Conservation (phyloP, 2,797 vertebrate genomes). For the Thripadectes ignobilis region DNA sequence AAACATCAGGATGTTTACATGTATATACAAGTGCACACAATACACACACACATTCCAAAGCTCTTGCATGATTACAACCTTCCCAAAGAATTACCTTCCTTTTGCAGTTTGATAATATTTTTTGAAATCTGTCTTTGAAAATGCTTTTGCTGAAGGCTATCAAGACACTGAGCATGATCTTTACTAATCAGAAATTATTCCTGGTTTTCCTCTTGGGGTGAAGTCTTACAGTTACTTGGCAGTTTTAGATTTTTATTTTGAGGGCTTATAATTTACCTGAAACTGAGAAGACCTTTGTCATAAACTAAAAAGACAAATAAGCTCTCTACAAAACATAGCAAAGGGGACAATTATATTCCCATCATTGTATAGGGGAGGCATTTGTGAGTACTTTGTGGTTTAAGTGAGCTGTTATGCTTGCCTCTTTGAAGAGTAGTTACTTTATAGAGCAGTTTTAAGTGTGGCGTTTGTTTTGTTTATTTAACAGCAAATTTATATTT, state of each 20-base stretch:
- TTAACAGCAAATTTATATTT: neutral
- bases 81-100: neutral
- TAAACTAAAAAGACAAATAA: constrained; percentile 1
- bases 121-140: neutral
- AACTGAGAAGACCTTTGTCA: neutral
- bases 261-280: neutral
- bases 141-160: neutral
- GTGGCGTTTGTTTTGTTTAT: neutral
- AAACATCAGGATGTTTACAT: neutral
- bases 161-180: neutral
- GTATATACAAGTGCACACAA: neutral
- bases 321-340: neutral
- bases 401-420: neutral
- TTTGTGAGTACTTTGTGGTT: constrained; percentile 1
- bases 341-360: neutral
- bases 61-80: neutral
- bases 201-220: neutral
- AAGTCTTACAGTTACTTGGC: neutral
- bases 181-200: neutral
- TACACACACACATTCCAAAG: neutral
- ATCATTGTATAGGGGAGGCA: neutral
- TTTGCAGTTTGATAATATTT: neutral
- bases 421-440: neutral
- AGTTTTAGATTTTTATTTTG: neutral
- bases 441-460: neutral